A percentile compares a stretch with the other conserved stretches of the same genome.
phyloP scores from a whole-genome alignment of 2,888 invertebrate species.

The Teinopalpus imperialis region DNA sequence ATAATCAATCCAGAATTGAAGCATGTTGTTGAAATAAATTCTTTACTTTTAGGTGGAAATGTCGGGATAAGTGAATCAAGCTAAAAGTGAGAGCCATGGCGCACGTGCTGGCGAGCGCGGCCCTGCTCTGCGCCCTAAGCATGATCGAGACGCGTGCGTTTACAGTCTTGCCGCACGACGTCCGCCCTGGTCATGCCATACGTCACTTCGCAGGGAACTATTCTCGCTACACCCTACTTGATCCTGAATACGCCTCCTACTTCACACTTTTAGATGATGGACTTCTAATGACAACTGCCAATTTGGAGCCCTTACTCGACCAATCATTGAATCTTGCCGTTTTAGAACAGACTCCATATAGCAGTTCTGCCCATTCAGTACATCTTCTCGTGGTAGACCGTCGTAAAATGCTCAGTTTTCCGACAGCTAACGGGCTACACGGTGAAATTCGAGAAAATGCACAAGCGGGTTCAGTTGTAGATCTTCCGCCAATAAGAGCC shows the following conservation, averaged over 20 bases:
- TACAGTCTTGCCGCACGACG: conserved; percentile 92
- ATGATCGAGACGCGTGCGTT: conserved; percentile 61
- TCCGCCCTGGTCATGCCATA: conserved; percentile 94
- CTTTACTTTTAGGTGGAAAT: conserved; percentile 59
- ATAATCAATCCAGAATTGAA: no score
- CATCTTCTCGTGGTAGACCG: conserved; percentile 92
- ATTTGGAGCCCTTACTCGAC: conserved; percentile 90
- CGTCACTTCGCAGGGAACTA: conserved; percentile 86
- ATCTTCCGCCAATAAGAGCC: conserved; percentile 87
- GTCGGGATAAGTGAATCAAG: conserved; percentile 56
- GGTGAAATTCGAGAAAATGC: conserved; percentile 91
- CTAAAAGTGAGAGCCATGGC: conserved; percentile 54
- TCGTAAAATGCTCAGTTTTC: conserved; percentile 90
- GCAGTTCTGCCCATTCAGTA: conserved; percentile 89
- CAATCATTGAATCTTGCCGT: conserved; percentile 91
- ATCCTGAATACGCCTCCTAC: conserved; percentile 91
- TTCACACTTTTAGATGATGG: conserved; percentile 94
- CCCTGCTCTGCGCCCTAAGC: conserved; percentile 63
- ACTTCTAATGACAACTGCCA: conserved; percentile 94
- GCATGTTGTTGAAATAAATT: neutral
- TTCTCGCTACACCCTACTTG: conserved; percentile 82
- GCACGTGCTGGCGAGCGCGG: conserved; percentile 65
- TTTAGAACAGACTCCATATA: conserved; percentile 90
- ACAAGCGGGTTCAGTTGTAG: conserved; percentile 86
- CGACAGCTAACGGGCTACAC: conserved; percentile 82